Conservation (phyloP, 2,113 vertebrate genomes). For the Emydura subglobosa region DNA sequence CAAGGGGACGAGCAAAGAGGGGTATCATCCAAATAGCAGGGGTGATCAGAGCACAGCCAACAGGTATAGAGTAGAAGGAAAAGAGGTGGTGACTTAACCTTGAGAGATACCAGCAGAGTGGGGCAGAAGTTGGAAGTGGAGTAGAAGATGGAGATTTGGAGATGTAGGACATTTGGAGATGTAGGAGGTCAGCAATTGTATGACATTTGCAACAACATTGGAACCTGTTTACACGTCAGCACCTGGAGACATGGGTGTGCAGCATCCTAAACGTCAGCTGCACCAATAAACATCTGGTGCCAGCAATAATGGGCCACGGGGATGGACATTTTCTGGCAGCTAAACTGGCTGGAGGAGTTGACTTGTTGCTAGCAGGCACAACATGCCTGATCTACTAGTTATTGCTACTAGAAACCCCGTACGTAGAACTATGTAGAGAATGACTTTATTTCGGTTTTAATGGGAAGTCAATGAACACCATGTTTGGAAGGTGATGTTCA, state of each 20-base stretch:
- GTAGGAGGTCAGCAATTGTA: not conserved
- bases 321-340: not conserved
- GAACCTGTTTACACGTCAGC: not conserved
- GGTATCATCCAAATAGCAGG: not conserved
- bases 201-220: not conserved
- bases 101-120: not conserved
- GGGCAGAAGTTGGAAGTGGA: not conserved
- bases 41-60: not conserved
- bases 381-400: not conserved
- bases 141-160: not conserved
- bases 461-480: not conserved
- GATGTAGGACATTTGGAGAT: not conserved
- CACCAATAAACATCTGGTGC: not conserved
- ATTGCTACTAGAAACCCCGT: not conserved
- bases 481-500: fast-evolving
- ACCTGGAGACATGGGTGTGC: not conserved
- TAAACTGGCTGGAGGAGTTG: not conserved
- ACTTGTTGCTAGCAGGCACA: not conserved
- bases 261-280: not conserved
- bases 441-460: not conserved
- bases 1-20: not conserved
- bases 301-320: not conserved
- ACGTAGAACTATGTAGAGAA: not conserved
- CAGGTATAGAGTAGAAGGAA: not conserved
- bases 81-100: not conserved